Evolutionary conservation across 2,113 vertebrate species (phyloP), one percentile per base, ranked within the genome.

Genomic region (Colius striatus): DNA sequence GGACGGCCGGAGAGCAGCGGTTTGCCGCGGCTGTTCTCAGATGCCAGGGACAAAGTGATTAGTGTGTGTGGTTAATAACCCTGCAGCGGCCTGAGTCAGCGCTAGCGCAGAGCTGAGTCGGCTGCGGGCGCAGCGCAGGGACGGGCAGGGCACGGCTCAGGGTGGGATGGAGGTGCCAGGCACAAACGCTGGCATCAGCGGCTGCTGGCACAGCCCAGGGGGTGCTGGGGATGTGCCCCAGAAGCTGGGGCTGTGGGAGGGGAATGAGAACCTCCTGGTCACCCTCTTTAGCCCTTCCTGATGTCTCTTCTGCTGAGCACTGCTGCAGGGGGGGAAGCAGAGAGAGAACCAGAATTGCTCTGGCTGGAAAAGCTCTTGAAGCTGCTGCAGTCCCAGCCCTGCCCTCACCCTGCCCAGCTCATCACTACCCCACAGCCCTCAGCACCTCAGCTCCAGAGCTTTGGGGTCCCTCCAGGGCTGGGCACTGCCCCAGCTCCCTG

Each of bases 21-120:
- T 87, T 91, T 96, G 94, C 86, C 3, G 58, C 4, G 76, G 83
- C 63, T 80, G 41, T 16, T 86, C 65, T 73, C 89, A 70, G 58
- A 79, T 93, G 92, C 90, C 95, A 91, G 96, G 90, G 84, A 90
- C 88, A 89, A 66, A 61, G 82, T 88, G 94, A 95, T 94, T 92
- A 90, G 90, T 76, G 78, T 72, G 85, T 91, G 77, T 79, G 2
- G 10, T 87, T 95, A 96, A 95, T 93, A 41, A 92, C 78, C 87
- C 95, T 96, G 93, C 80, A 58, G 87, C 0, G 5, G 73, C 96
- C 96, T 96, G 78, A 85, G 94, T 94, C 95, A 96, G 91, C 1
- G 0, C 13, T 26, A 75, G 85, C 0, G 45, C 92, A 85, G 94
- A 73, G 92, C 90, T 94, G 92, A 90, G 87, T 17, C 0, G 0